Evolutionary conservation across 2,888 invertebrate species (phyloP), one percentile per base, ranked within the genome.

Genomic region (Tinea pellionella): DNA sequence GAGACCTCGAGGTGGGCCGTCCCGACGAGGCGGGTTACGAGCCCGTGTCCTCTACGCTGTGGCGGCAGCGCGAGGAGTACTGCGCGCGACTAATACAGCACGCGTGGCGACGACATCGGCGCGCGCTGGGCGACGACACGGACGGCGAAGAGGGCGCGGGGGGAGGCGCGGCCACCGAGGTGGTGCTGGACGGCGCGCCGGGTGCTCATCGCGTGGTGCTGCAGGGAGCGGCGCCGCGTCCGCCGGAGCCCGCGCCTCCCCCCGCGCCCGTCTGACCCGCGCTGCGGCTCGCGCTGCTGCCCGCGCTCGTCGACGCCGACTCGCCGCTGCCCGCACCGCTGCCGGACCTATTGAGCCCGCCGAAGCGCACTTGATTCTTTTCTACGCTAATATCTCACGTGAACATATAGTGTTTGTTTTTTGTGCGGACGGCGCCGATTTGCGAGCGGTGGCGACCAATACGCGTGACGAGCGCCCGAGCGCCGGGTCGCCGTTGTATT

Each of bases 51-150:
- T 96, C 96, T 61, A 98, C 98, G 64, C 89, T 98, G 68, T 96
- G 96, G 96, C 90, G 98, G 64, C 98, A 98, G 88, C 92, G 98
- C 64, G 98, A 98, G 84, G 97, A 97, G 80, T 97, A 97, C 85
- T 97, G 97, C 87, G 97, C 98, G 67, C 91, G 96, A 67, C 90
- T 97, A 63, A 98, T 98, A 73, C 98, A 98, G 85, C 94, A 95
- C 80, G 96, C 97, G 69, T 98, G 96, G 96, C 92, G 96, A 64
- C 94, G 95, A 78, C 96, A 96, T 83, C 89, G 92, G 78, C 92
- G 92, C 69, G 90, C 89, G 65, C 86, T 89, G 68, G 88, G 89
- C 12, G 88, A 56, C 65, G 62, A 61, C 63, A 68, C 64, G 63
- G 64, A 69, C 65, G 65, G 82, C 68, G 89, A 63, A 63, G 69